Evolutionary conservation across 2,797 vertebrate species (phyloP).

Genomic region (Scolopax bukidnonensis): DNA sequence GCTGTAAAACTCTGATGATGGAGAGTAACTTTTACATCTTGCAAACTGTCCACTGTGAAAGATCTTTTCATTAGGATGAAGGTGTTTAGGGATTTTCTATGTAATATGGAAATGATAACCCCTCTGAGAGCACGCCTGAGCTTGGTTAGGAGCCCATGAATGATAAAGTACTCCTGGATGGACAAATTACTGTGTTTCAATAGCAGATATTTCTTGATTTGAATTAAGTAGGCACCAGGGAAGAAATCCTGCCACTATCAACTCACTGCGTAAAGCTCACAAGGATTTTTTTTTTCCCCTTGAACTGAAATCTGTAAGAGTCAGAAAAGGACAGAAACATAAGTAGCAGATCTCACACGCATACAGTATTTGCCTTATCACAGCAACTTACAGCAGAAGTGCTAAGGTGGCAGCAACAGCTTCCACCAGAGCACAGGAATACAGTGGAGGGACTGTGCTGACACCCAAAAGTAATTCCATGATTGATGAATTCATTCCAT

Average conservation of each 20-base stretch:
- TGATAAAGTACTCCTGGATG: background rate
- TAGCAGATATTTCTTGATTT: background rate
- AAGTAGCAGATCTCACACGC: background rate
- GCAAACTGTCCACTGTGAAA: constrained; percentile 65
- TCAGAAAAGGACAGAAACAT: background rate
- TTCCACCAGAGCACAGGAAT: background rate
- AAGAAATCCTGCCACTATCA: background rate
- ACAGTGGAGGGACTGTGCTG: too few relatives aligned
- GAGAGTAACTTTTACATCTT: constrained; percentile 67
- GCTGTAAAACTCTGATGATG: constrained; percentile 55
- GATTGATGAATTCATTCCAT: too few relatives aligned
- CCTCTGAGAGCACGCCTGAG: background rate
- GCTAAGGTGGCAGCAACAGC: background rate
- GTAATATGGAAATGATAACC: constrained; percentile 53
- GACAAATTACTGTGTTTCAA: background rate
- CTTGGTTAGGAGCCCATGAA: constrained; percentile 14
- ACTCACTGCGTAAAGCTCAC: background rate
- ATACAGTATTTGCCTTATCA: background rate
- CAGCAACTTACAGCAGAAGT: background rate
- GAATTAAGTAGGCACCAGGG: background rate
- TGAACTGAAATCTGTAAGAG: background rate
- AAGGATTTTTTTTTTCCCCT: background rate
- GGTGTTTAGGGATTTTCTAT: constrained; percentile 51
- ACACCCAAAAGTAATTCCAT: fast-evolving
- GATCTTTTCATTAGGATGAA: constrained; percentile 63